Conservation (phyloP, 2,113 vertebrate genomes). For the Laterallus jamaicensis region DNA sequence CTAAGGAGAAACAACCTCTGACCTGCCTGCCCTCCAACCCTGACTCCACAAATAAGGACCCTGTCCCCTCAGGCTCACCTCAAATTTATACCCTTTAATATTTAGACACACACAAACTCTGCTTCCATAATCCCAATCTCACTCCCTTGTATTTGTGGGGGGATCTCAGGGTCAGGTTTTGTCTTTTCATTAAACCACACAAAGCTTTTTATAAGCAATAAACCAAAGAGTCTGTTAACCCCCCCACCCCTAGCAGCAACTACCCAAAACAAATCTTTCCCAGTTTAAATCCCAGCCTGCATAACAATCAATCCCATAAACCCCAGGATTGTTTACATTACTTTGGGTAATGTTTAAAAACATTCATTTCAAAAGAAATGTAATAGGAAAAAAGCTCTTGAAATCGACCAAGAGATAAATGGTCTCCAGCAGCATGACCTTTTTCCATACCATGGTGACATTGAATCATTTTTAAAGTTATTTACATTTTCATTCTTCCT, state of each 20-base stretch:
- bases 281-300: constrained; percentile 25
- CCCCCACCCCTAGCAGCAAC: not conserved
- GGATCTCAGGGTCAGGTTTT: not conserved
- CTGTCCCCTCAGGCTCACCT: not conserved
- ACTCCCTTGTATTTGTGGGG: not conserved
- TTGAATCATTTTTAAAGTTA: constrained; percentile 77
- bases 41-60: not conserved
- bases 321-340: constrained; percentile 73
- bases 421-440: constrained; percentile 64
- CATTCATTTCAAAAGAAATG: constrained; percentile 79
- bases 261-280: constrained; percentile 33
- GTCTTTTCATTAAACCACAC: not conserved
- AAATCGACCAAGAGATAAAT: constrained; percentile 72
- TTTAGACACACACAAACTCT: rapidly evolving
- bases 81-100: not conserved
- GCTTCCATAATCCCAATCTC: not conserved
- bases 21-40: not conserved
- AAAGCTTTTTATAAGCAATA: not conserved
- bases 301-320: constrained; percentile 68
- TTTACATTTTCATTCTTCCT: constrained; percentile 78
- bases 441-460: constrained; percentile 69
- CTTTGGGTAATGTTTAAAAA: constrained; percentile 75
- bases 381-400: constrained; percentile 80
- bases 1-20: not conserved
- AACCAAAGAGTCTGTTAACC: not conserved